Base-by-base conservation (phyloP, 2,113 vertebrate species). In the Alectura lathami region DNA sequence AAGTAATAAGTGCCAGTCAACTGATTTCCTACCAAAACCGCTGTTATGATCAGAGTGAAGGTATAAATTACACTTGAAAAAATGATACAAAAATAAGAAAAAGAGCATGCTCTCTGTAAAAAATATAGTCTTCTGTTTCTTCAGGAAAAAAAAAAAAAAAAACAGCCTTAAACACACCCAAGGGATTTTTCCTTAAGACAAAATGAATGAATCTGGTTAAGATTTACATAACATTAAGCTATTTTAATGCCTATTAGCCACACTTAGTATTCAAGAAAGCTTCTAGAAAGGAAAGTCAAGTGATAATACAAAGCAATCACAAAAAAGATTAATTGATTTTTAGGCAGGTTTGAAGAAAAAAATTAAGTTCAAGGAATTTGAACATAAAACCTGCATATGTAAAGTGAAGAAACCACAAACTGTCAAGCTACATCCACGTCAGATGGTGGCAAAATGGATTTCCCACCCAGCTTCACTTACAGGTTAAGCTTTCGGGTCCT, bases 81-180 rank as follows among this genome's bases (percentile, higher is more conserved):
- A 98, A 98, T 95, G 96, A 97, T 98, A 98, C 83, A 98, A 98
- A 98, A 98, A 98, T 98, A 98, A 98, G 97, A 97, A 98, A 98
- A 97, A 94, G 95, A 96, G 91, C 95, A 97, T 96, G 95, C 96
- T 97, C 96, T 97, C 96, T 96, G 97, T 98, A 98, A 97, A 98
- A 98, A 98, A 98, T 98, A 98, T 85, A 98, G 94, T 97, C 88
- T 96, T 97, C 95, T 97, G 94, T 97, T 97, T 97, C 91, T 96
- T 95, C 48, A 93, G 96, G 96, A 97, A 97, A 97, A 90, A 73
- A n/a, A 32, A 60, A 63, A 66, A 95, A 89, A 83, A 54, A 47
- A 60, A 94, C 89, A 87, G 93, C 51, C 72, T 96, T 85, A 60
- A 83, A 79, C 81, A 96, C 64, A 80, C 40, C 66, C 83, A 72